These are phyloP conservation scores for Zygogramma bicolorata DNA, from an alignment of 2,888 invertebrate species.

Conservation along the genomic window DNA sequence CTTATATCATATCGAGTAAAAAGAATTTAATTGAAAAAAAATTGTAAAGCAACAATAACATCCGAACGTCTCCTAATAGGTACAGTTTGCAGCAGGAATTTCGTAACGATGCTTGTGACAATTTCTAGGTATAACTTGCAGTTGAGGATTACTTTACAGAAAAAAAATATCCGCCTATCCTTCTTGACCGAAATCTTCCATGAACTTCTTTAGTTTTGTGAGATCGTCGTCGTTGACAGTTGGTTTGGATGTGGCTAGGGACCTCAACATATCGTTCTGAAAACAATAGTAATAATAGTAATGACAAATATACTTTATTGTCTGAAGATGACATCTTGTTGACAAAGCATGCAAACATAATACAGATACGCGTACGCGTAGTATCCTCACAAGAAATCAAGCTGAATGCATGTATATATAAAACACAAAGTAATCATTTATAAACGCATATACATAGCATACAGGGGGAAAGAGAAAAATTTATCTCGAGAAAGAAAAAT, in stretches of 20 bases:
- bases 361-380: too few species aligned
- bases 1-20: conserved; percentile 39
- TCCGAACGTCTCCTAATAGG: conserved; percentile 13
- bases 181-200: conserved; percentile 98
- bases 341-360: too few species aligned
- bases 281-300: too few species aligned
- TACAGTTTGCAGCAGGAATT: conserved; percentile 24
- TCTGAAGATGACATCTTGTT: too few species aligned
- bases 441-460: too few species aligned
- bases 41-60: conserved; percentile 46
- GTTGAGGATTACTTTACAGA: conserved; percentile 17
- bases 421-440: too few species aligned
- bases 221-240: conserved; percentile 98
- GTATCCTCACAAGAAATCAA: too few species aligned
- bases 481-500: too few species aligned
- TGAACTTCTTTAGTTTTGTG: conserved; percentile 92
- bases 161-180: conserved; percentile 72
- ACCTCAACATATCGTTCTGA: conserved; percentile 91
- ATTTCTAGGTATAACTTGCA: conserved; percentile 25
- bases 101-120: conserved; percentile 16
- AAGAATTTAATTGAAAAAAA: conserved; percentile 42
- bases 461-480: too few species aligned
- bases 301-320: too few species aligned
- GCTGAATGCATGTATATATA: too few species aligned
- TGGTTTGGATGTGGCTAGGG: conserved; percentile 93